Conservation (phyloP, 2,113 vertebrate genomes). For the Origma solitaria region DNA sequence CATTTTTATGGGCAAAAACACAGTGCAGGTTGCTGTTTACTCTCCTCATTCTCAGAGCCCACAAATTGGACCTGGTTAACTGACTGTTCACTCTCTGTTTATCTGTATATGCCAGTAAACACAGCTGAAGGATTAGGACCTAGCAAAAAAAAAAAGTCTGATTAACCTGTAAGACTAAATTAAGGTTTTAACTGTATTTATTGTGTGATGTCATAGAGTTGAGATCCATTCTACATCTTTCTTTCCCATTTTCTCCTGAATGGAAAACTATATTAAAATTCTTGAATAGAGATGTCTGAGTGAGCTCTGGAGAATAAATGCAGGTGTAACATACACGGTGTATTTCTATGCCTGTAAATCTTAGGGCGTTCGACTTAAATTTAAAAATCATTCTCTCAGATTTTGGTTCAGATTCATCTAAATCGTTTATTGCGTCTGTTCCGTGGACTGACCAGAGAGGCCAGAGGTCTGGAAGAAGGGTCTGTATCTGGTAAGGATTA, state of each 20-base stretch:
- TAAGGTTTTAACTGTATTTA: background rate
- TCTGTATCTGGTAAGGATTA: slow-evolving; percentile 28
- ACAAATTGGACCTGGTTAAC: background rate
- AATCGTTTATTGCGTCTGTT: slow-evolving; percentile 69
- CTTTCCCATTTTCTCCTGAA: background rate
- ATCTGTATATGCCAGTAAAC: background rate
- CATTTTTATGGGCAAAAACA: background rate
- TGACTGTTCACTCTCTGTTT: background rate
- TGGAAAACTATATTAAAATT: background rate
- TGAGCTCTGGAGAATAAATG: background rate
- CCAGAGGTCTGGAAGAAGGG: background rate
- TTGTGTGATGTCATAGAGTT: background rate
- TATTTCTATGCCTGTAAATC: background rate
- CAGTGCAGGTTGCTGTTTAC: background rate
- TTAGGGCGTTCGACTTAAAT: background rate
- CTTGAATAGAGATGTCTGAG: background rate
- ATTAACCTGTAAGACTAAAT: background rate
- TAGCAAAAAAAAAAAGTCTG: background rate
- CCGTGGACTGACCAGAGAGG: slow-evolving; percentile 43
- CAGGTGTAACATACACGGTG: background rate
- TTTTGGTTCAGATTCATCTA: slow-evolving; percentile 75
- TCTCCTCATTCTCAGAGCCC: background rate
- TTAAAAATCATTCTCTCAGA: slow-evolving; percentile 54
- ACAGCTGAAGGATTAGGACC: background rate
- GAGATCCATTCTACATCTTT: background rate